Evolutionary conservation across 2,113 vertebrate genomes (phyloP).

Genomic region (Oxyura jamaicensis): DNA sequence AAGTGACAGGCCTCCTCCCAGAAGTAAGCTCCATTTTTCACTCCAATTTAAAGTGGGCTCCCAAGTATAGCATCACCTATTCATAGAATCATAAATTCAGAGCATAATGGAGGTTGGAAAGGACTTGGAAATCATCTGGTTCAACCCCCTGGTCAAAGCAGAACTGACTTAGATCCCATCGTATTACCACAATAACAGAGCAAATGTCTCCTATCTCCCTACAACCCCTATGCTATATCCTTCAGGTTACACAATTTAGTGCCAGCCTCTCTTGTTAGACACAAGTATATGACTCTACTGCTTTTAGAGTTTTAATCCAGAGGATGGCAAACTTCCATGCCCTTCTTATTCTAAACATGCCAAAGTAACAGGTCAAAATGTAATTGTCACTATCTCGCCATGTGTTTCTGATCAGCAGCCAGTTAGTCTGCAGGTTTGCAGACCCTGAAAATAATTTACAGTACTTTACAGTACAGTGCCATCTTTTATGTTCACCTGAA

Average conservation of each 20-base stretch:
- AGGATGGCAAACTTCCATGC: neutral
- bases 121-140: neutral
- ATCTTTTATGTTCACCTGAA: neutral
- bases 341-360: neutral
- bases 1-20: neutral
- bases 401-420: neutral
- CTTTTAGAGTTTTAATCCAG: neutral
- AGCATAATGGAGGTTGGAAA: neutral
- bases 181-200: neutral
- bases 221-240: neutral
- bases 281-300: neutral
- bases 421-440: neutral
- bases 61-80: neutral
- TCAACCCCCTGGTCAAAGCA: neutral
- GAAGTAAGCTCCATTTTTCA: neutral
- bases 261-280: fast-evolving
- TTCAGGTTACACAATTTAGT: neutral
- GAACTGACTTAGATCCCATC: neutral
- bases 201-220: neutral
- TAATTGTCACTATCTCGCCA: neutral
- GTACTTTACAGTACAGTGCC: neutral
- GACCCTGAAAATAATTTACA: neutral
- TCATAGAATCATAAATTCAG: neutral
- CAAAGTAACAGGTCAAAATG: neutral
- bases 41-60: neutral